phyloP scores from a whole-genome alignment of 2,113 vertebrate species.

The Heterocephalus glaber region DNA sequence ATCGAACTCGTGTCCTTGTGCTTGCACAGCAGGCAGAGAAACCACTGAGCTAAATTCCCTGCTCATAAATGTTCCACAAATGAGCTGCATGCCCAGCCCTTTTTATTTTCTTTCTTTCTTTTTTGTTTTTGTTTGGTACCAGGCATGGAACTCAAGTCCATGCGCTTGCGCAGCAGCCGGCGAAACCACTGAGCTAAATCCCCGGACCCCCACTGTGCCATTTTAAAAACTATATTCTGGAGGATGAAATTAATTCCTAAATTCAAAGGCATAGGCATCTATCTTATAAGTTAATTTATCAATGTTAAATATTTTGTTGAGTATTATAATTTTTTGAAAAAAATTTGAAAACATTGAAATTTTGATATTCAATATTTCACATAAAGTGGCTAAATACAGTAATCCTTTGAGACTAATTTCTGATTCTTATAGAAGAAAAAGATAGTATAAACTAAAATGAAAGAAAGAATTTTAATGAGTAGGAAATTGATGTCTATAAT shows the following conservation, averaged over 20 bases:
- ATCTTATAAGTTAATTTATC: not conserved
- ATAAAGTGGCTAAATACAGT: not conserved
- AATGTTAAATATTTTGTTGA: not conserved
- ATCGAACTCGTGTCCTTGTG: too few relatives aligned
- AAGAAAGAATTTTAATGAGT: not conserved
- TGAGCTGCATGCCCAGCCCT: too few relatives aligned
- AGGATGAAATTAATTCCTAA: not conserved
- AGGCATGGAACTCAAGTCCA: too few relatives aligned
- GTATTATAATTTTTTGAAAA: not conserved
- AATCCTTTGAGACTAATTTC: not conserved
- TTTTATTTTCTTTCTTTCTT: too few relatives aligned
- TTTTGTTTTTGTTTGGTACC: too few relatives aligned
- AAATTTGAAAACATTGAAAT: not conserved
- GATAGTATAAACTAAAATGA: not conserved
- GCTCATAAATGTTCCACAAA: too few relatives aligned
- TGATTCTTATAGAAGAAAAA: not conserved
- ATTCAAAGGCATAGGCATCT: not conserved
- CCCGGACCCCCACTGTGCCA: accelerated
- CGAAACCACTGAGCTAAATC: too few relatives aligned
- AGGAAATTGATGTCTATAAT: not conserved
- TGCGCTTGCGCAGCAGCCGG: too few relatives aligned
- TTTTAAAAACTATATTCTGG: not conserved
- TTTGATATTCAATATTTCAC: not conserved
- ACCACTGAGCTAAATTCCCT: too few relatives aligned
- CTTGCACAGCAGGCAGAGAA: too few relatives aligned